Conservation (phyloP, 2,797 vertebrate genomes). For the Syngnathus rostellatus region DNA sequence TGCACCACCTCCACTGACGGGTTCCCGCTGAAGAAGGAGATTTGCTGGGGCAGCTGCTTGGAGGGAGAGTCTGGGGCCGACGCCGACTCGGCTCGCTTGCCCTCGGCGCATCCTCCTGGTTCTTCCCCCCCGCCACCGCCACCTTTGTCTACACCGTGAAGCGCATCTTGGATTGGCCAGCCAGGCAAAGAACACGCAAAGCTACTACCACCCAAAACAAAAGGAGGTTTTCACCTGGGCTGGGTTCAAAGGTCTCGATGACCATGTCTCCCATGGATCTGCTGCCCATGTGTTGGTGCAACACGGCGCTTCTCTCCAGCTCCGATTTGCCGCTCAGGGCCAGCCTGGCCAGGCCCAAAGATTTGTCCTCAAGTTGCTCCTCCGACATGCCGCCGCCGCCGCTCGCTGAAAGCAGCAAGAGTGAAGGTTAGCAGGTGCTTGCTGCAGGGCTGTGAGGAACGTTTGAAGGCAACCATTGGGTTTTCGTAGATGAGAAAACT, state of each 20-base stretch:
- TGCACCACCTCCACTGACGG: slow-evolving; percentile 94
- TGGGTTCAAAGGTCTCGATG: slow-evolving; percentile 84
- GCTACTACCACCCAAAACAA: neutral
- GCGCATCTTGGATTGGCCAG: no score
- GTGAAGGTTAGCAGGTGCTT: neutral
- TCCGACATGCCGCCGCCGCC: slow-evolving; percentile 74
- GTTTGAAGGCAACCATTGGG: no score
- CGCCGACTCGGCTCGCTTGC: slow-evolving; percentile 9
- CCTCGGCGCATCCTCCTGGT: slow-evolving; percentile 9
- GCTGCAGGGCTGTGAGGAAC: no score
- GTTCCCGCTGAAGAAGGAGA: slow-evolving; percentile 97
- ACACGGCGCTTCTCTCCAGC: slow-evolving; percentile 73
- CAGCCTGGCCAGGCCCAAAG: slow-evolving; percentile 68
- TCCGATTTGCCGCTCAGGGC: slow-evolving; percentile 79
- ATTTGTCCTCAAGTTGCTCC: slow-evolving; percentile 75
- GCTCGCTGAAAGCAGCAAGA: slow-evolving; percentile 52
- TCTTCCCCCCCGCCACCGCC: slow-evolving; percentile 3
- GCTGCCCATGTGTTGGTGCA: slow-evolving; percentile 93
- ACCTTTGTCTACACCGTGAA: slow-evolving; percentile 31
- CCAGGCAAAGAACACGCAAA: no score
- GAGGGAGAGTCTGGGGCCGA: slow-evolving; percentile 80
- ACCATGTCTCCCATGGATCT: slow-evolving; percentile 93
- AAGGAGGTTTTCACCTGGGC: slow-evolving; percentile 63
- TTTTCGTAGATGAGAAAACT: no score
- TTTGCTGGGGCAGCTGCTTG: slow-evolving; percentile 93